Evolutionary conservation across 30 jellyfish, hydroid and myxozoan genomes (phyloP), one percentile per base, ranked within the genome.

Genomic region (Aurelia aurita): DNA sequence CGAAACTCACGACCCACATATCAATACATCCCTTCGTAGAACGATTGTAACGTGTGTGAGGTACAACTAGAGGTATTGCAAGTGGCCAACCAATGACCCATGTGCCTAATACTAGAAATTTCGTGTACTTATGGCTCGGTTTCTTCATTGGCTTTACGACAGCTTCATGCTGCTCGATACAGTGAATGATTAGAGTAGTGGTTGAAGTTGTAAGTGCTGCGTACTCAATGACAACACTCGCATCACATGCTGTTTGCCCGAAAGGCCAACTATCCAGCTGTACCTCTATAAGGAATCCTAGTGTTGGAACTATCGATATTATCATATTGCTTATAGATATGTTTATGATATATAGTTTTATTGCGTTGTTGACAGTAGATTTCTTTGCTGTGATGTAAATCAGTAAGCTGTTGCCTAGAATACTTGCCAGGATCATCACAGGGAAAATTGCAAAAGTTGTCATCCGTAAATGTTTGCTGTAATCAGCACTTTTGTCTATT

Each of bases 141-240:
- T 21, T 62, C n/a, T 62, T 62, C 35, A 62, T 21, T 26, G 74
- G 74, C 35, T 62, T 62, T 21, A 16, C 35, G 1, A 62, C 35
- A 20, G 74, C 74, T 7, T 14, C 19, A 19, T 62, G 35, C 35
- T 62, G 74, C 74, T 62, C 39, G 2, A 19, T 15, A 19, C 74
- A 22, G 29, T 62, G 9, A 11, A 62, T 22, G 1, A 62, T 43
- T 5, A 62, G 74, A 25, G 19, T 16, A 6, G 74, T n/a, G 4
- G 22, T 62, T 62, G 74, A 62, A 4, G 74, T 62, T 43, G 74
- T 62, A 3, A 62, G 74, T 15, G 35, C 74, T 5, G 74, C 74
- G 74, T 62, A 62, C 51, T 62, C 74, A 26, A 62, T 62, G n/a
- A 26, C 45, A 62, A 62, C 74, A 26, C 29, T 26, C 5, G 45